phyloP scores from a whole-genome alignment of 2,113 vertebrate genomes.

The Pristiophorus japonicus region DNA sequence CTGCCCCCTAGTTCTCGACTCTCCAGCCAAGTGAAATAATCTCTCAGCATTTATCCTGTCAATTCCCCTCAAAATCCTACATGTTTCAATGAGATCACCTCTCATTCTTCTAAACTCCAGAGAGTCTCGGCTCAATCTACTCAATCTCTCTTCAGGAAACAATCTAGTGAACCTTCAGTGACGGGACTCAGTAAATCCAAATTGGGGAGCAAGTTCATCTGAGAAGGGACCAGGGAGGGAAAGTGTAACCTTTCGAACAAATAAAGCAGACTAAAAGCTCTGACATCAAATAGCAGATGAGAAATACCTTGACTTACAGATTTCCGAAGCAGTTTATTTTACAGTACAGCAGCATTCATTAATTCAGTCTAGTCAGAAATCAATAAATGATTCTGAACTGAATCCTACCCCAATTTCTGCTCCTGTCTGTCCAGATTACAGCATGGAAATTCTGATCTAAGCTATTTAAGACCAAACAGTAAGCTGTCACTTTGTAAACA shows the following conservation, averaged over 20 bases:
- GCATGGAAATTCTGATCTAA: not conserved
- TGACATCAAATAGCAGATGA: not conserved
- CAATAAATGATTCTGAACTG: conserved; percentile 1
- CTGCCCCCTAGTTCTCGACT: too few relatives aligned
- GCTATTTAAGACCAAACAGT: not conserved
- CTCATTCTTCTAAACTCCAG: too few relatives aligned
- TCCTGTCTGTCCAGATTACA: not conserved
- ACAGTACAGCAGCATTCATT: not conserved
- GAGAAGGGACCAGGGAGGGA: not conserved
- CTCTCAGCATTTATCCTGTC: too few relatives aligned
- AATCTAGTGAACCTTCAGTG: too few relatives aligned
- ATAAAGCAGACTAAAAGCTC: not conserved
- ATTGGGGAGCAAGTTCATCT: not conserved
- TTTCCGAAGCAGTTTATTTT: conserved; percentile 20
- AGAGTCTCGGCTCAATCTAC: too few relatives aligned
- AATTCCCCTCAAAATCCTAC: too few relatives aligned
- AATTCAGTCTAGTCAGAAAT: not conserved
- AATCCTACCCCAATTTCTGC: not conserved
- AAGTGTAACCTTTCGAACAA: not conserved
- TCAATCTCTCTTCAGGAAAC: too few relatives aligned
- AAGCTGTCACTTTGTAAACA: not conserved
- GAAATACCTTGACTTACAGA: not conserved
- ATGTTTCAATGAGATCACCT: too few relatives aligned
- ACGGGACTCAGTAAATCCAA: not conserved
- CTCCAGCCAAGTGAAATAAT: too few relatives aligned